Evolutionary conservation across 2,797 vertebrate genomes (phyloP).

Genomic region (Hafferia zeledoni): DNA sequence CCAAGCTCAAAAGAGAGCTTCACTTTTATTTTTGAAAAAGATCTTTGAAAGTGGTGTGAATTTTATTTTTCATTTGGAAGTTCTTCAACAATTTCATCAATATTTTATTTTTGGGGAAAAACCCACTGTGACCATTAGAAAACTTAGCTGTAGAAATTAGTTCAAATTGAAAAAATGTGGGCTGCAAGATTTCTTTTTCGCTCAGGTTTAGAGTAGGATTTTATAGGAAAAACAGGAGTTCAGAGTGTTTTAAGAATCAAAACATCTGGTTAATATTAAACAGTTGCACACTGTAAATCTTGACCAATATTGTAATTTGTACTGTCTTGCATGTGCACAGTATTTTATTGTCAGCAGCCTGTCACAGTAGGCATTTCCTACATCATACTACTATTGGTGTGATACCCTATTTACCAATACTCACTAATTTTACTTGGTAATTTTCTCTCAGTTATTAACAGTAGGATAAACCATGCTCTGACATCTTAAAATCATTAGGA

Average conservation of each 20-base stretch:
- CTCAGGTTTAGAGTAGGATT: neutral
- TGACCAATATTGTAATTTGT: neutral
- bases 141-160: neutral
- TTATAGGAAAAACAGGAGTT: neutral
- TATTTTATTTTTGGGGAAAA: neutral
- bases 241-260: neutral
- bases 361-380: neutral
- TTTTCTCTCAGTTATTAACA: neutral
- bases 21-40: neutral
- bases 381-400: neutral
- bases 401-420: neutral
- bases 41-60: neutral
- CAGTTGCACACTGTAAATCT: neutral
- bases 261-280: neutral
- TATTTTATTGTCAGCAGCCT: neutral
- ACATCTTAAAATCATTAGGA: neutral
- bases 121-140: neutral
- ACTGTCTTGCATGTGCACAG: neutral
- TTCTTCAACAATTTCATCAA: neutral
- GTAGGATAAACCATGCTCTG: neutral
- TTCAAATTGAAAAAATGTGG: neutral
- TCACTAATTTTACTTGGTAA: neutral
- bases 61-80: neutral
- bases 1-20: neutral
- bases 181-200: neutral